These are phyloP conservation scores for Mastomys coucha DNA, from an alignment of 2,113 vertebrate genomes.

Conservation along the genomic window DNA sequence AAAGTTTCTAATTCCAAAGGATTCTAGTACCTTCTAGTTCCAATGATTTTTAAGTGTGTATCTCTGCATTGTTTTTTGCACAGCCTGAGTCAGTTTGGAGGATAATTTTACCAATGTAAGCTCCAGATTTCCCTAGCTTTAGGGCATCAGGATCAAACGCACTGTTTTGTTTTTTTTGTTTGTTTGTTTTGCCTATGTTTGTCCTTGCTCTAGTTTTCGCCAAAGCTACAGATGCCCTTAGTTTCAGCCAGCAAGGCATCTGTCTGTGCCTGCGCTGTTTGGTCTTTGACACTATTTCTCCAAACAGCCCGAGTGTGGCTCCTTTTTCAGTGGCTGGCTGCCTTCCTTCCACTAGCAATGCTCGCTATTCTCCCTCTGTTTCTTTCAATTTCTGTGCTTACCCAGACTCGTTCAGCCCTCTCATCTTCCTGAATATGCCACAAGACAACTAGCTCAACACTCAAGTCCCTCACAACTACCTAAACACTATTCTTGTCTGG, in stretches of 20 bases:
- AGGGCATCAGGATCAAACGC: not conserved
- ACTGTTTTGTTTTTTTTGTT: not conserved
- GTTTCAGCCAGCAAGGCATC: not conserved
- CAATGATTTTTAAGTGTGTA: not conserved
- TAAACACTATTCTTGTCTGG: not conserved
- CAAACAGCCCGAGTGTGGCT: not conserved
- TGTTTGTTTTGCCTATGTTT: not conserved
- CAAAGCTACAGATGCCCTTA: not conserved
- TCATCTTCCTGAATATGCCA: not conserved
- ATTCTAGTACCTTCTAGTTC: not conserved
- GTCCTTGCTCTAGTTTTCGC: conserved; percentile 12
- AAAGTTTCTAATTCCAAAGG: not conserved
- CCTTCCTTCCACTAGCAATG: not conserved
- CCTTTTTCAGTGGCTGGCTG: not conserved
- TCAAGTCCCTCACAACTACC: not conserved
- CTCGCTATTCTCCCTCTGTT: not conserved
- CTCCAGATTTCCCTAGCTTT: not conserved
- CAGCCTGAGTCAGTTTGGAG: not conserved
- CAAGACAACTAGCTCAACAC: not conserved
- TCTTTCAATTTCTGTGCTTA: no score
- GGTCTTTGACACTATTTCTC: not conserved
- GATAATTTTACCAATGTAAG: not conserved
- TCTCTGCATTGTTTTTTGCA: not conserved
- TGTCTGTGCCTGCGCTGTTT: not conserved
- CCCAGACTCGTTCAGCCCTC: not conserved